Percentiles rank a stretch among this genome's conserved stretches.
Conservation (phyloP, 2,888 invertebrate genomes). For the Aphrophora alni region DNA sequence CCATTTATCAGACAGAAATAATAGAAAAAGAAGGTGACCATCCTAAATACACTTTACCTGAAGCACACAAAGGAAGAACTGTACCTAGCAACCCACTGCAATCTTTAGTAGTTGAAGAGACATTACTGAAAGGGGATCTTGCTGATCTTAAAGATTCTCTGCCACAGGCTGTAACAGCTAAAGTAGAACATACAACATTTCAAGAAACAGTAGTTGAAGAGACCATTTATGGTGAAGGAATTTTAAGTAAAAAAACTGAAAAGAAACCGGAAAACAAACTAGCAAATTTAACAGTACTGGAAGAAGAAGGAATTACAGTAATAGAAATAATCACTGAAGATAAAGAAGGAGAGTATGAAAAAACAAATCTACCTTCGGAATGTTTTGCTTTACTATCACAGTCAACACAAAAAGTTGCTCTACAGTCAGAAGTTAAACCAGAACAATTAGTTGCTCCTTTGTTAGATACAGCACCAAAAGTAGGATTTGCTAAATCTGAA, state of each 20-base stretch:
- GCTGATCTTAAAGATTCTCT: conserved; percentile 58
- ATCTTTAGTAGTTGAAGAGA: conserved; percentile 61
- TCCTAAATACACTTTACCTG: conserved; percentile 61
- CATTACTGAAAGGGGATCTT: conserved; percentile 58
- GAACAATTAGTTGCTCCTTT: conserved; percentile 58
- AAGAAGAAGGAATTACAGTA: conserved; percentile 60
- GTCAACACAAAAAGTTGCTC: conserved; percentile 60
- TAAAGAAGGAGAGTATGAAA: conserved; percentile 60
- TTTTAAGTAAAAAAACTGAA: conserved; percentile 58
- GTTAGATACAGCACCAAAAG: conserved; percentile 55
- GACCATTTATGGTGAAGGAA: conserved; percentile 63
- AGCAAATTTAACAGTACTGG: conserved; percentile 58
- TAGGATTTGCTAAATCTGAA: conserved; percentile 57
- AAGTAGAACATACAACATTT: conserved; percentile 57
- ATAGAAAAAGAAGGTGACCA: conserved; percentile 71
- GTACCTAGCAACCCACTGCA: conserved; percentile 61
- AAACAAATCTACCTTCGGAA: conserved; percentile 55
- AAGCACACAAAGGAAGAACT: conserved; percentile 61
- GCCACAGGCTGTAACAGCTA: conserved; percentile 58
- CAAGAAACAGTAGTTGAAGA: conserved; percentile 63
- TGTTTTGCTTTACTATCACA: conserved; percentile 60
- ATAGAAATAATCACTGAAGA: conserved; percentile 61
- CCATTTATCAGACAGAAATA: conserved; percentile 66
- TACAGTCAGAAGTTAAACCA: conserved; percentile 60
- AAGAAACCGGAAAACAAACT: conserved; percentile 57